phyloP scores from a whole-genome alignment of 1,140 invertebrate genomes.

The Nomia melanderi region DNA sequence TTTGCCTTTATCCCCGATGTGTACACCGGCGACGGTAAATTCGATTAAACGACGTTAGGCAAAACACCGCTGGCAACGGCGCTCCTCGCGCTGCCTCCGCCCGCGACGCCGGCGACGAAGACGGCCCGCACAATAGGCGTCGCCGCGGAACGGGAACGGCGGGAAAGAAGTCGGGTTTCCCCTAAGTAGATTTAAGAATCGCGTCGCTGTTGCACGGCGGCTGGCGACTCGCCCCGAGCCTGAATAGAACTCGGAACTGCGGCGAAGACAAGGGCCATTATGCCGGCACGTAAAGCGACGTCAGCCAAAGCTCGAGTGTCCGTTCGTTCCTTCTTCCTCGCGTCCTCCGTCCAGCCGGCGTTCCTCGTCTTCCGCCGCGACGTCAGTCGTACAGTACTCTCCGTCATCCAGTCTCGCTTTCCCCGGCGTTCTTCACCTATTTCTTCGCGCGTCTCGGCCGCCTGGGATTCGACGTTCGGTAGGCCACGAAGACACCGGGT shows the following conservation, averaged over 20 bases:
- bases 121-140: neutral
- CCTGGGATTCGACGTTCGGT: neutral
- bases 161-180: neutral
- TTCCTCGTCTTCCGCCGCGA: conserved; percentile 35
- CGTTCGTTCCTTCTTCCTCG: conserved; percentile 67
- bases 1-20: neutral
- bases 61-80: neutral
- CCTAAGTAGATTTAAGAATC: conserved; percentile 60
- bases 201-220: conserved; percentile 21
- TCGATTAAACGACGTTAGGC: neutral
- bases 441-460: neutral
- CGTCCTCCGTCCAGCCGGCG: conserved; percentile 46
- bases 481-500: conserved; percentile 10
- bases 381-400: neutral
- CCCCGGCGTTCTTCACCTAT: conserved; percentile 47
- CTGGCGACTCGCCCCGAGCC: conserved; percentile 50
- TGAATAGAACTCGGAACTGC: conserved; percentile 70
- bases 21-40: neutral
- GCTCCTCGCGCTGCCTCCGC: neutral
- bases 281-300: conserved; percentile 75
- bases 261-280: conserved; percentile 75
- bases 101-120: neutral
- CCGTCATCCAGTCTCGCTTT: conserved; percentile 12
- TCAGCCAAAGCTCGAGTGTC: conserved; percentile 74
- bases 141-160: too few species aligned